phyloP scores from a whole-genome alignment of 2,888 invertebrate genomes.

The Pharmacophagus antenor region DNA sequence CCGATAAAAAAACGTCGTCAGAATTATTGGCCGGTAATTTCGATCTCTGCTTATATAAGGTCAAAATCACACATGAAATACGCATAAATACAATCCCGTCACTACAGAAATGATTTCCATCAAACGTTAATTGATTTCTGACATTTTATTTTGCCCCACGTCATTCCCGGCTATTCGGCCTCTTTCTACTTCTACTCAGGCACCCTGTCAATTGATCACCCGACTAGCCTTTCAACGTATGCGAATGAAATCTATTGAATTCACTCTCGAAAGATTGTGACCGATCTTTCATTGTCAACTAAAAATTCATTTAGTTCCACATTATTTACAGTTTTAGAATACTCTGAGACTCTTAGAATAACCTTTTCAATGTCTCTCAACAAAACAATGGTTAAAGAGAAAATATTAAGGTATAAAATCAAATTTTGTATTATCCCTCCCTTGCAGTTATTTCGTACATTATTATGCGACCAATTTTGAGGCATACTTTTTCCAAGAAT shows the following conservation, averaged over 20 bases:
- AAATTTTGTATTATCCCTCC: too few relatives aligned
- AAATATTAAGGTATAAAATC: too few relatives aligned
- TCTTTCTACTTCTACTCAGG: slow-evolving; percentile 8
- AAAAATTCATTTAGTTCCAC: slow-evolving; percentile 14
- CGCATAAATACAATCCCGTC: background rate
- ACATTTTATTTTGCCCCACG: slow-evolving; percentile 7
- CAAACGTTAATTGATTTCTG: slow-evolving; percentile 21
- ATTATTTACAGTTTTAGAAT: slow-evolving; percentile 8
- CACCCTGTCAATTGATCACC: slow-evolving; percentile 18
- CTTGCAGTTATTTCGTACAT: too few relatives aligned
- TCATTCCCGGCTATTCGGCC: slow-evolving; percentile 3
- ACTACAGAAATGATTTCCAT: background rate
- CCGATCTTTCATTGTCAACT: slow-evolving; percentile 20
- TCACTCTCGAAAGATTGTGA: slow-evolving; percentile 13
- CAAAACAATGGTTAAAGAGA: too few relatives aligned
- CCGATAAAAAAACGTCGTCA: background rate
- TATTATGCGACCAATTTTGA: too few relatives aligned
- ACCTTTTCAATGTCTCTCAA: too few relatives aligned
- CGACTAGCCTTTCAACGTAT: slow-evolving; percentile 19
- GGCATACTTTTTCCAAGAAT: too few relatives aligned
- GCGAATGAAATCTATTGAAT: slow-evolving; percentile 9
- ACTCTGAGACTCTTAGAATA: too few relatives aligned
- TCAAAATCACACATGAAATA: background rate
- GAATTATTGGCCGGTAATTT: too few relatives aligned
- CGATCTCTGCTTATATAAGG: too few relatives aligned